Base-by-base conservation (phyloP, 2,113 vertebrate species). In the Tiliqua scincoides region DNA sequence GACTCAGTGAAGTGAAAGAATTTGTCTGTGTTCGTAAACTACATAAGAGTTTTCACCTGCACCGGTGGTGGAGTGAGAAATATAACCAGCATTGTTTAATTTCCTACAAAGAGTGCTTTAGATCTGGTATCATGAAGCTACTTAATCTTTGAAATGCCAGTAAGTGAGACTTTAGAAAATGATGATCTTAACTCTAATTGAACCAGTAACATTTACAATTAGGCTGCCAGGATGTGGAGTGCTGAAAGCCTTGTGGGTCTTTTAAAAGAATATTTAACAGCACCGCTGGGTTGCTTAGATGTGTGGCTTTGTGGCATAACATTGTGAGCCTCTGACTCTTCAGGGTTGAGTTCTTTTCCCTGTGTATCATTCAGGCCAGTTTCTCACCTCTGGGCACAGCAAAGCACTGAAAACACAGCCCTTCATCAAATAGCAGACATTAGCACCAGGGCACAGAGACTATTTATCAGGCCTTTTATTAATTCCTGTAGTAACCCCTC, bases 381-480 rank as follows among this genome's bases (percentile, higher is more conserved):
- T 62, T 86, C 61, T 80, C 15, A 9, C 77, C 40, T 63, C 30
- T 20, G 54, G 84, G 77, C 77, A 63, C n/a, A 25, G 77, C 59
- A 11, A 84, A 74, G 37, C 82, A 84, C n/a, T 84, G 85, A 62
- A 73, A 79, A 71, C 40, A 80, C 68, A 86, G 20, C 67, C 78
- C 68, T 86, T 80, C 77, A 62, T 80, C 85, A 86, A 73, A 86
- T 54, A 54, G 59, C 37, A 73, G 40, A 32, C 77, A 86, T 86
- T 86, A 86, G 77, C 59, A 18, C 40, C 18, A 20, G 67, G 77
- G 40, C 77, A 63, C 68, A 63, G 77, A 62, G 59, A 32, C 68
- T 80, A 80, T 86, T 86, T 86, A 74, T 80, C 85, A 86, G 70
- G n/a, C 77, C 77, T 86, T 86, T 86, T 86, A 86, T 80, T 80